A percentile compares a stretch with the other conserved stretches of the same genome.
Evolutionary conservation across 2,888 invertebrate species (phyloP).

Genomic region (Cacoxenus indagator): DNA sequence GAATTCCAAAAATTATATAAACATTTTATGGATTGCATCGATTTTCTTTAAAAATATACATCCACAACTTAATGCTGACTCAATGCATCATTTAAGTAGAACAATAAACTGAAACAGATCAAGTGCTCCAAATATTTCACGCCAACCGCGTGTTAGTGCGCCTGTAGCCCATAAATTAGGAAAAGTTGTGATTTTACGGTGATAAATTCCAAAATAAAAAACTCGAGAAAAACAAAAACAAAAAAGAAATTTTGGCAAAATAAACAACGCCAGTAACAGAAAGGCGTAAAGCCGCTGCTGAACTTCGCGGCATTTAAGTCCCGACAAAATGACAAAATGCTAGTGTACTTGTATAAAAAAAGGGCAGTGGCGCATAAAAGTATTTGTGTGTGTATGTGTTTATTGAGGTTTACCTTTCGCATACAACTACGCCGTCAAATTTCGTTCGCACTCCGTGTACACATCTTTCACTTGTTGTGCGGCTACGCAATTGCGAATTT

Average conservation of each 20-base stretch:
- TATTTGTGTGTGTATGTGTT: constrained; percentile 54
- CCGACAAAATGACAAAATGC: background rate
- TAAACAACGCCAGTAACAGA: background rate
- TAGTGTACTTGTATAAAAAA: too few relatives aligned
- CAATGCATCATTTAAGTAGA: too few relatives aligned
- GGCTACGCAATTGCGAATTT: constrained; percentile 57
- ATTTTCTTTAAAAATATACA: background rate
- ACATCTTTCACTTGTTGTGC: constrained; percentile 33
- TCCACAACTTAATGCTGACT: too few relatives aligned
- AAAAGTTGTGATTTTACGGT: background rate
- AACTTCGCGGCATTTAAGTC: background rate
- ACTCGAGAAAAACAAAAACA: background rate
- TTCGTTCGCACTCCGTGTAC: constrained; percentile 22
- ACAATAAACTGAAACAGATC: background rate
- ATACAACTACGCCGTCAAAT: constrained; percentile 36
- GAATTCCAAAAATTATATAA: too few relatives aligned
- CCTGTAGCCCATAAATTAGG: constrained; percentile 18
- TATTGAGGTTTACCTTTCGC: constrained; percentile 29
- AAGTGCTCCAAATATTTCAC: background rate
- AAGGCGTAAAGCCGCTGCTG: background rate
- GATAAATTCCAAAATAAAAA: constrained; percentile 8
- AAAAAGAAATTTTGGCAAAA: background rate
- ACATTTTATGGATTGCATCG: too few relatives aligned
- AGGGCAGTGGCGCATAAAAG: constrained; percentile 26
- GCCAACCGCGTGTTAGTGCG: background rate